These are phyloP conservation scores for Tyto alba DNA, from an alignment of 2,113 vertebrate species.

Conservation along the genomic window DNA sequence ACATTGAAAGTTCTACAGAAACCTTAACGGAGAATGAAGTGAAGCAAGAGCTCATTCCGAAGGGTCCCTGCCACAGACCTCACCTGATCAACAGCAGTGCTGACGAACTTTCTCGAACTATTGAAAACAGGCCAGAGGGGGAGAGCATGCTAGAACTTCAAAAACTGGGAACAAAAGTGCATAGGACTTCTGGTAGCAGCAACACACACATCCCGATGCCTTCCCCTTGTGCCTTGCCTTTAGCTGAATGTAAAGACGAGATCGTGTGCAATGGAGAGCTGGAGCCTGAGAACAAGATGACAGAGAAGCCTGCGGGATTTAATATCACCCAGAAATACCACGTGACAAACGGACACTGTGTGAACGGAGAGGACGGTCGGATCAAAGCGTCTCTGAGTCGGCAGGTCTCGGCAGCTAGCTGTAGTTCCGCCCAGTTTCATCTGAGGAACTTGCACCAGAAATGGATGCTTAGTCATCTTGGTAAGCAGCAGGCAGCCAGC, in stretches of 20 bases:
- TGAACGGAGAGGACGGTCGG: conserved; percentile 70
- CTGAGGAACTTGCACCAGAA: conserved; percentile 80
- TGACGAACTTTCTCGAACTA: not conserved
- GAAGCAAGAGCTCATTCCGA: conserved; percentile 54
- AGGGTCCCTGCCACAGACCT: conserved; percentile 14
- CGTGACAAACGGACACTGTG: conserved; percentile 66
- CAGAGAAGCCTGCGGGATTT: conserved; percentile 23
- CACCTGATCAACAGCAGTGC: conserved; percentile 22
- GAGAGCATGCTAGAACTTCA: conserved; percentile 58
- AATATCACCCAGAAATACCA: conserved; percentile 24
- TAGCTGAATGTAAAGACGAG: conserved; percentile 77
- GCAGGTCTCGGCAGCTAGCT: conserved; percentile 82
- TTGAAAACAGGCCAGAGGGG: conserved; percentile 45
- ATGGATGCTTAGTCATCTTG: conserved; percentile 67
- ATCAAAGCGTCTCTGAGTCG: conserved; percentile 77
- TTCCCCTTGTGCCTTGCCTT: conserved; percentile 86
- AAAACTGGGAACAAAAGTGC: conserved; percentile 55
- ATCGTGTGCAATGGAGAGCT: conserved; percentile 79
- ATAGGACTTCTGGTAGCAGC: conserved; percentile 79
- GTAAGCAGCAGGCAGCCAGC: conserved; percentile 61
- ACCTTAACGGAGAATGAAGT: conserved; percentile 80
- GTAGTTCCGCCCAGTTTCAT: conserved; percentile 76
- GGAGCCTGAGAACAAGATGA: conserved; percentile 70
- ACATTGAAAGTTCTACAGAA: conserved; percentile 84
- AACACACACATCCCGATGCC: conserved; percentile 56